Evolutionary conservation across 1,140 invertebrate species (phyloP).

Genomic region (Eriosoma lanigerum): DNA sequence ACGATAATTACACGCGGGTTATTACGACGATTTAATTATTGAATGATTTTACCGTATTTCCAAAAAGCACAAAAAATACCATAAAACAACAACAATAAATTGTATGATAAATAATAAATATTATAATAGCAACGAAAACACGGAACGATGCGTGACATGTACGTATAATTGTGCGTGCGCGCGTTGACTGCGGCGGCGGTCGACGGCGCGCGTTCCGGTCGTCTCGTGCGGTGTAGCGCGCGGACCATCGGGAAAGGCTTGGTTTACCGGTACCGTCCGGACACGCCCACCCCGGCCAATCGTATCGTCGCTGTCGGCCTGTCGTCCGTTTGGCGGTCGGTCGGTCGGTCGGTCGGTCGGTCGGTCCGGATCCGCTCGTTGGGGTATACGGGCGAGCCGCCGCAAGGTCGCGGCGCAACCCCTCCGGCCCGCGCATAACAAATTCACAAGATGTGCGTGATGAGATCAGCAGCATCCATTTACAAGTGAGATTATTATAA

Average conservation of each 20-base stretch:
- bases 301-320: neutral
- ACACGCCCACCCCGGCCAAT: conserved; percentile 37
- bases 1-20: no score
- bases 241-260: conserved; percentile 22
- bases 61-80: no score
- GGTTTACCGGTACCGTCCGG: neutral
- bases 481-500: no score
- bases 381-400: neutral
- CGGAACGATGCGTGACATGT: neutral
- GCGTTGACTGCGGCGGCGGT: conserved; percentile 10
- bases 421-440: neutral
- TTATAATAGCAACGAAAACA: neutral
- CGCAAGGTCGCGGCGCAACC: conserved; percentile 32
- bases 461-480: no score
- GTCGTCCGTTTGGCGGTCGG: neutral
- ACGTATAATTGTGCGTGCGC: neutral
- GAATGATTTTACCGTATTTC: no score
- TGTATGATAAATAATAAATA: neutral
- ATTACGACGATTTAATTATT: no score
- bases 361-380: no score
- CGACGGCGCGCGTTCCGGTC: neutral
- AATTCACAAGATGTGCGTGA: neutral
- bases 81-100: neutral
- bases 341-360: neutral
- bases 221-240: neutral